Percentiles rank a stretch among this genome's conserved stretches.
These are phyloP conservation scores for Schlechtendalia chinensis DNA, from an alignment of 1,140 invertebrate species.

Conservation along the genomic window DNA sequence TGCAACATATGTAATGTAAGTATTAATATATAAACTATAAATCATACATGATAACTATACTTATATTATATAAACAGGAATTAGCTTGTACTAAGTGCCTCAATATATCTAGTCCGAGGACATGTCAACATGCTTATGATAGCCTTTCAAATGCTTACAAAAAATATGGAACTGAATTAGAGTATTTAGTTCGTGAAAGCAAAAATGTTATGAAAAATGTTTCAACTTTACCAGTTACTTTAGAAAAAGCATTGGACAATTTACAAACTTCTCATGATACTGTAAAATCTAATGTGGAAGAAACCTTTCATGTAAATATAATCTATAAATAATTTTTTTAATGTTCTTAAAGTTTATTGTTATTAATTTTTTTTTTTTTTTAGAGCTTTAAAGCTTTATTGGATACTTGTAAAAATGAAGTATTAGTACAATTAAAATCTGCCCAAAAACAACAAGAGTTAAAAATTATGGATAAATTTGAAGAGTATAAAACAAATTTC, in stretches of 20 bases:
- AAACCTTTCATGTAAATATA: slow-evolving; percentile 67
- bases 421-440: slow-evolving; percentile 73
- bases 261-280: slow-evolving; percentile 80
- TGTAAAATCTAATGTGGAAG: slow-evolving; percentile 79
- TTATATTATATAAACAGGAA: slow-evolving; percentile 55
- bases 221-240: slow-evolving; percentile 56
- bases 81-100: slow-evolving; percentile 81
- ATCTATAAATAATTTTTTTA: background rate
- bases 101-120: slow-evolving; percentile 70
- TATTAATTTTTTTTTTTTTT: slow-evolving; percentile 13
- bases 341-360: background rate
- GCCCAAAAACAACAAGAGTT: slow-evolving; percentile 81
- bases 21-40: background rate
- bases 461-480: slow-evolving; percentile 81
- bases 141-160: slow-evolving; percentile 71
- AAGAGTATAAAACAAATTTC: slow-evolving; percentile 59
- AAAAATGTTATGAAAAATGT: slow-evolving; percentile 56
- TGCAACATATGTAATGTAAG: slow-evolving; percentile 76
- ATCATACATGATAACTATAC: background rate
- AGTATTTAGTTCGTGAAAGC: slow-evolving; percentile 74
- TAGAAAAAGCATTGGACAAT: slow-evolving; percentile 78
- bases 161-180: slow-evolving; percentile 72
- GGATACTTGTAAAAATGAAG: slow-evolving; percentile 73
- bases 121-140: slow-evolving; percentile 76
- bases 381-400: slow-evolving; percentile 77